Conservation (phyloP, 2,888 invertebrate genomes). For the Schizaphis graminum region DNA sequence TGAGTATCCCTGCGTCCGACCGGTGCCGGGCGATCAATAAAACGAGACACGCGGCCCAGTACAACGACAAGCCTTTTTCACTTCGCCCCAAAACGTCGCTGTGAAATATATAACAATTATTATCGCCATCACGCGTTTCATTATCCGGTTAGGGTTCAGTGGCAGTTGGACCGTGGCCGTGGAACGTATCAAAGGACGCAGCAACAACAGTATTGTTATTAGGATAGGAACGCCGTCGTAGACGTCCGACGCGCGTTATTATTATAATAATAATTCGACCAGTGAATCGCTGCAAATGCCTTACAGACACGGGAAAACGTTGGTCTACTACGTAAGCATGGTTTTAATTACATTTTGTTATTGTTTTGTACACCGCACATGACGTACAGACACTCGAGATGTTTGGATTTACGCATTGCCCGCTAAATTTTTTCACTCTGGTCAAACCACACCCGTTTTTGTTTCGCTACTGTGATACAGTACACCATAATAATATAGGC, state of each 20-base stretch:
- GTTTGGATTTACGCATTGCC: neutral
- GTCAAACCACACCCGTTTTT: neutral
- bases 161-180: neutral
- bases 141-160: neutral
- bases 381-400: neutral
- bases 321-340: slow-evolving; percentile 36
- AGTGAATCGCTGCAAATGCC: neutral
- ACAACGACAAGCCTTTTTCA: slow-evolving; percentile 49
- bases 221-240: neutral
- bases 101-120: neutral
- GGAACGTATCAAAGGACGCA: neutral
- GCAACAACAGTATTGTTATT: neutral
- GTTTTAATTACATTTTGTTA: neutral
- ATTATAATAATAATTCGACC: neutral
- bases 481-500: too few relatives aligned
- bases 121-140: neutral
- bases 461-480: neutral
- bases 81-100: neutral
- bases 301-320: slow-evolving; percentile 28
- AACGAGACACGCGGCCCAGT: slow-evolving; percentile 17
- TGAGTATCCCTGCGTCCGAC: slow-evolving; percentile 43
- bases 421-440: neutral
- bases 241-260: neutral
- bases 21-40: slow-evolving; percentile 36
- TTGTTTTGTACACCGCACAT: neutral